A percentile compares a stretch with the other conserved stretches of the same genome.
Conservation (phyloP, 2,797 vertebrate species). For the Neosilurus hyrtlii region DNA sequence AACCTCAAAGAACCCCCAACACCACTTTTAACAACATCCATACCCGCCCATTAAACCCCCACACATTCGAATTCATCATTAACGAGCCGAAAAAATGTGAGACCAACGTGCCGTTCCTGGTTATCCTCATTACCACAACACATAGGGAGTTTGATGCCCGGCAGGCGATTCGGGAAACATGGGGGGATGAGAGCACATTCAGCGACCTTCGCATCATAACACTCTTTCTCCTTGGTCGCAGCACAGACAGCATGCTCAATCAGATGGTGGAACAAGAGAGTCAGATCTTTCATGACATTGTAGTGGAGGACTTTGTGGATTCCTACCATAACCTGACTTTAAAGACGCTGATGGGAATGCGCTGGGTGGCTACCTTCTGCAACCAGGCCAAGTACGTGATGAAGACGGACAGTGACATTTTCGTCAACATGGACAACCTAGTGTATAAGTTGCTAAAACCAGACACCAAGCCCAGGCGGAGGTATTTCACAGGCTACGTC, state of each 20-base stretch:
- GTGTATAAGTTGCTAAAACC: constrained; percentile 95
- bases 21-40: constrained; percentile 92
- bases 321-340: constrained; percentile 88
- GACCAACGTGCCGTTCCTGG: constrained; percentile 80
- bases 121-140: constrained; percentile 87
- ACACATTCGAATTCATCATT: constrained; percentile 90
- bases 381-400: constrained; percentile 87
- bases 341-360: constrained; percentile 88
- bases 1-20: constrained; percentile 74
- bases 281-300: constrained; percentile 87
- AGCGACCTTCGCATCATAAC: constrained; percentile 88
- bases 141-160: constrained; percentile 88
- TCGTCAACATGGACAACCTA: constrained; percentile 91
- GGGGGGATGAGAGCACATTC: constrained; percentile 94
- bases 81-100: constrained; percentile 94
- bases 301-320: constrained; percentile 87
- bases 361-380: constrained; percentile 86
- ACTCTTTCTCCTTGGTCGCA: constrained; percentile 84
- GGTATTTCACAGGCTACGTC: constrained; percentile 95
- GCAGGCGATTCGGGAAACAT: constrained; percentile 90
- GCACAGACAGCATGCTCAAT: constrained; percentile 79
- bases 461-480: constrained; percentile 87
- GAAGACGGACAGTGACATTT: constrained; percentile 91
- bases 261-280: constrained; percentile 94
- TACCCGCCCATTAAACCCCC: constrained; percentile 91